phyloP scores from a whole-genome alignment of 2,888 invertebrate genomes.

The Catocala nupta region DNA sequence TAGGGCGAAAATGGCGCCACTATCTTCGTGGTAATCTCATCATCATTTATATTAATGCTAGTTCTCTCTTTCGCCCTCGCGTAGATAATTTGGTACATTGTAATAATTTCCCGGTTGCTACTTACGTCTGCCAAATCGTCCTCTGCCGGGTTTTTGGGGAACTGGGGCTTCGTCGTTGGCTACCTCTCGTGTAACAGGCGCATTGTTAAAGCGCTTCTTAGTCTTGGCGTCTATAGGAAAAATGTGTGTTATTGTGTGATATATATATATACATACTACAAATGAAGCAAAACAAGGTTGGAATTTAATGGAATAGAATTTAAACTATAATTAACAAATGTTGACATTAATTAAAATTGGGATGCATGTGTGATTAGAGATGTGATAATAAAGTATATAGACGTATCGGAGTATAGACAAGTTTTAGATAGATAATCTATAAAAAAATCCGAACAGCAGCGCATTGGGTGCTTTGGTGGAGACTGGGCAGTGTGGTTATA shows the following conservation, averaged over 20 bases:
- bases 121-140: conserved; percentile 81
- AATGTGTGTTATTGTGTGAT: conserved; percentile 2
- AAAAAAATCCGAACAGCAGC: neutral
- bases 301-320: neutral
- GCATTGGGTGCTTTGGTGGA: too few species aligned
- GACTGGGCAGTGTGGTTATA: too few species aligned
- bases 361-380: conserved; percentile 1
- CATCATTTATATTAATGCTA: too few species aligned
- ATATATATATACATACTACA: conserved; percentile 1
- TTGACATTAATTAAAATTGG: neutral
- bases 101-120: conserved; percentile 25
- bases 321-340: neutral
- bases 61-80: too few species aligned
- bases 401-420: too few species aligned
- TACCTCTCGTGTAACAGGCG: conserved; percentile 68
- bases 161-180: conserved; percentile 69
- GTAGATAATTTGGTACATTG: neutral
- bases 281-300: neutral
- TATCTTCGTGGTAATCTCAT: too few species aligned
- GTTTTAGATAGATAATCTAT: neutral
- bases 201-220: conserved; percentile 67
- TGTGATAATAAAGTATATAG: neutral
- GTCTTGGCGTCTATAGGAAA: conserved; percentile 38
- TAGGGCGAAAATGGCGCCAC: too few species aligned
- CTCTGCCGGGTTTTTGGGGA: conserved; percentile 71